These are phyloP conservation scores for Taxidea taxus DNA, from an alignment of 2,113 vertebrate species.

Conservation along the genomic window DNA sequence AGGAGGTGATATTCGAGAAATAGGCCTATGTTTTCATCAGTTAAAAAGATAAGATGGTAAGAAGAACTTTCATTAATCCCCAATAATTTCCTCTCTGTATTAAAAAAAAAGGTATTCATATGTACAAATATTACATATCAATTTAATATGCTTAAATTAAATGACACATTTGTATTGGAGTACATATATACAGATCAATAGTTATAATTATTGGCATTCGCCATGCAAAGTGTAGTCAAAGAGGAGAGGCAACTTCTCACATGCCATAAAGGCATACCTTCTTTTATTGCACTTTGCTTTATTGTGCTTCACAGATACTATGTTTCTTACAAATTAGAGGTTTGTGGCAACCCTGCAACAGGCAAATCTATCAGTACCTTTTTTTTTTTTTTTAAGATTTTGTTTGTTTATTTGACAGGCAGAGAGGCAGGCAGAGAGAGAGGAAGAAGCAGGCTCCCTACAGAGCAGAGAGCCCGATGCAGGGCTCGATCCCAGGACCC, in stretches of 20 bases:
- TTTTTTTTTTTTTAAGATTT: too few relatives aligned
- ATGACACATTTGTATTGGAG: not conserved
- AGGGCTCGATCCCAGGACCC: too few relatives aligned
- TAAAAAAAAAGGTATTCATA: not conserved
- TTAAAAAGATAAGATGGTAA: not conserved
- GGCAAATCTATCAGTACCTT: not conserved
- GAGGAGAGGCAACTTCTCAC: not conserved
- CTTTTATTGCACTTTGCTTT: not conserved
- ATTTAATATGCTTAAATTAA: not conserved
- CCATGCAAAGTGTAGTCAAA: not conserved
- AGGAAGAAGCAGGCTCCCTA: too few relatives aligned
- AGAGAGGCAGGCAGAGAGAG: too few relatives aligned
- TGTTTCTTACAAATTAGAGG: not conserved
- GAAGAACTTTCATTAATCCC: not conserved
- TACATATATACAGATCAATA: not conserved
- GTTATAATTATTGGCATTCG: not conserved
- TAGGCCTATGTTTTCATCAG: not conserved
- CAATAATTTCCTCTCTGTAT: not conserved
- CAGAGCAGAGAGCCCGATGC: too few relatives aligned
- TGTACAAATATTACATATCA: not conserved
- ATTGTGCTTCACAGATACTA: not conserved
- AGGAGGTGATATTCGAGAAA: not conserved
- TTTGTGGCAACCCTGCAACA: not conserved
- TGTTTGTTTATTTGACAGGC: too few relatives aligned
- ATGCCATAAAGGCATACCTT: not conserved